Evolutionary conservation across 2,113 vertebrate species (phyloP).

Genomic region (Peromyscus leucopus): DNA sequence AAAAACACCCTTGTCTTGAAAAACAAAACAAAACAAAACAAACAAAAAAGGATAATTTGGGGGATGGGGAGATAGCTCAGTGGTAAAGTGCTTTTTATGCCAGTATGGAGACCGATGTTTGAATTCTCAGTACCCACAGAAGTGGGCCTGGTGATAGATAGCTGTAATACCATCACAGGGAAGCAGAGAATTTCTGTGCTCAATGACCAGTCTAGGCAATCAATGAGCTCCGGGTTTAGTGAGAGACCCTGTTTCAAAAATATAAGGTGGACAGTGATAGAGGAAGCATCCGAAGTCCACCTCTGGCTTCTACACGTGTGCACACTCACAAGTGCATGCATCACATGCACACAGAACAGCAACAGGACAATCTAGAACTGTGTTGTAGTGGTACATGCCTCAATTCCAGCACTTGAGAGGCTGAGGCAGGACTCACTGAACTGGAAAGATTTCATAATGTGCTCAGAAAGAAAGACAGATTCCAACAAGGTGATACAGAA

Average conservation of each 20-base stretch:
- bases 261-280: not conserved
- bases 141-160: not conserved
- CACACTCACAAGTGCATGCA: not conserved
- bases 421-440: not conserved
- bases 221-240: not conserved
- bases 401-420: not conserved
- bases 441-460: conserved; percentile 39
- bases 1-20: not conserved
- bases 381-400: not conserved
- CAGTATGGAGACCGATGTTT: not conserved
- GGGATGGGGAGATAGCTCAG: not conserved
- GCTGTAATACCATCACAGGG: not conserved
- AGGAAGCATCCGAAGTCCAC: not conserved
- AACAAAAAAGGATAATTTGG: not conserved
- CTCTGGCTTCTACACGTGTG: not conserved
- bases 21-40: not conserved
- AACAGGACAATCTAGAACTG: not conserved
- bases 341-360: not conserved
- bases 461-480: conserved; percentile 30
- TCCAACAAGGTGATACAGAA: not conserved
- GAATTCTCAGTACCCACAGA: not conserved
- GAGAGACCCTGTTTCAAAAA: not conserved
- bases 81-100: not conserved
- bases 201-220: not conserved
- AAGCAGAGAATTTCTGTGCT: not conserved